Base-by-base conservation (phyloP, 2,888 invertebrate genomes). In the Scaptomyza reducta region DNA sequence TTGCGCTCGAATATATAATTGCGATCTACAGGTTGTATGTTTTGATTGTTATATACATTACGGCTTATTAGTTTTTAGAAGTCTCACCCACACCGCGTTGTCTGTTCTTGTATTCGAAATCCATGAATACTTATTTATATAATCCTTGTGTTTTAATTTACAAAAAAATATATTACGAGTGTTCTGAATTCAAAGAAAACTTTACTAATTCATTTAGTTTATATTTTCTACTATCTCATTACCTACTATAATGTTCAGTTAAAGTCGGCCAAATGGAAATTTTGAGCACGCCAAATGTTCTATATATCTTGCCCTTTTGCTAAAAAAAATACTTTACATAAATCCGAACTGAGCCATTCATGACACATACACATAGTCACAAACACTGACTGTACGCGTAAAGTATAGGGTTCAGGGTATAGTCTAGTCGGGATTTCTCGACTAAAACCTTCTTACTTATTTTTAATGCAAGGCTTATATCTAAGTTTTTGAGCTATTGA, bases 1-100 rank as follows among this genome's bases (percentile, higher is more conserved):
- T 68, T 51, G 1, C 55, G 50, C 25, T 79, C 63, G n/a, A 70
- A 6, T n/a, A 70, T 5, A 22, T 58, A 46, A 7, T 60, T 50
- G n/a, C 40, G 53, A 14, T 44, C 79, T 77, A 53, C 7, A 25
- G 18, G n/a, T 13, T 6, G 11, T 33, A 18, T 13, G 35, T 14
- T 9, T 9, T 9, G 9, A 14, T 38, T 38, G 7, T 16, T 38
- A 38, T 9, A 14, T 7, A 38, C 22, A 22, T 38, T 6, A 35
- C 7, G 0, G n/a, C n/a, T 3, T 14, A 9, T 9, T 38, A 7
- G 14, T 38, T 38, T 38, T 7, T 16, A 1, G 18, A n/a, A 3
- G 13, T 35, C 49, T 13, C 49, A 58, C 61, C 49, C 18, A 42
- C 10, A 6, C 14, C 18, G 6, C 25, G 10, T 38, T 10, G 6